phyloP scores from a whole-genome alignment of 1,140 invertebrate genomes.

The Hypsibius dujardini region DNA sequence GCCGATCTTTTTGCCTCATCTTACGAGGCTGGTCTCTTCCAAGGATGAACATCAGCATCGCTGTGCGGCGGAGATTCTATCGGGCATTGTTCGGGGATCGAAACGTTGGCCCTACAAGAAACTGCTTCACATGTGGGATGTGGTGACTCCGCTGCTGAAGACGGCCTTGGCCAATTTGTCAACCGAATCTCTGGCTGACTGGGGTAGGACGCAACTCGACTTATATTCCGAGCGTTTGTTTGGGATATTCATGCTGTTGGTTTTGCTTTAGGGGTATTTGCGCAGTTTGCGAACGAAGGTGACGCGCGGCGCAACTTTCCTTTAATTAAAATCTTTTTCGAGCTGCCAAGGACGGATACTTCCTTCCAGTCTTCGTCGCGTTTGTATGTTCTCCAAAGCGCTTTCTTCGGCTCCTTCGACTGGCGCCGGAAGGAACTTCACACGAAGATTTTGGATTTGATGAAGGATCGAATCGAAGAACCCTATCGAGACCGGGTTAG shows the following conservation, averaged over 20 bases:
- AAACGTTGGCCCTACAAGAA: constrained; percentile 20
- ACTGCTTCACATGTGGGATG: constrained; percentile 30
- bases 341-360: constrained; percentile 6
- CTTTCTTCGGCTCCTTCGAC: constrained; percentile 1
- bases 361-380: constrained; percentile 12
- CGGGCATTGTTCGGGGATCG: constrained; percentile 15
- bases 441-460: background rate
- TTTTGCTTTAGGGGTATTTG: background rate
- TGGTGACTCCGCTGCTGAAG: constrained; percentile 31
- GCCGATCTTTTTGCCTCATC: constrained; percentile 43
- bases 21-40: constrained; percentile 44
- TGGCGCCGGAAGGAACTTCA: constrained; percentile 10
- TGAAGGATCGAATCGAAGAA: constrained; percentile 13
- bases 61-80: constrained; percentile 57
- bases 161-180: constrained; percentile 28
- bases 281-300: background rate
- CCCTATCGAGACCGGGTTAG: constrained; percentile 6
- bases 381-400: constrained; percentile 9
- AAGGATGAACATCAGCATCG: constrained; percentile 57
- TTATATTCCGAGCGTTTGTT: background rate
- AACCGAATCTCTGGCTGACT: constrained; percentile 40
- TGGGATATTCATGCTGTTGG: background rate
- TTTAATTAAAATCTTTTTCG: background rate
- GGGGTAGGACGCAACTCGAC: constrained; percentile 39
- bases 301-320: constrained; percentile 2